Percentiles rank a stretch among this genome's conserved stretches.
These are phyloP conservation scores for Apamea sordens DNA, from an alignment of 2,888 invertebrate species.

Conservation along the genomic window DNA sequence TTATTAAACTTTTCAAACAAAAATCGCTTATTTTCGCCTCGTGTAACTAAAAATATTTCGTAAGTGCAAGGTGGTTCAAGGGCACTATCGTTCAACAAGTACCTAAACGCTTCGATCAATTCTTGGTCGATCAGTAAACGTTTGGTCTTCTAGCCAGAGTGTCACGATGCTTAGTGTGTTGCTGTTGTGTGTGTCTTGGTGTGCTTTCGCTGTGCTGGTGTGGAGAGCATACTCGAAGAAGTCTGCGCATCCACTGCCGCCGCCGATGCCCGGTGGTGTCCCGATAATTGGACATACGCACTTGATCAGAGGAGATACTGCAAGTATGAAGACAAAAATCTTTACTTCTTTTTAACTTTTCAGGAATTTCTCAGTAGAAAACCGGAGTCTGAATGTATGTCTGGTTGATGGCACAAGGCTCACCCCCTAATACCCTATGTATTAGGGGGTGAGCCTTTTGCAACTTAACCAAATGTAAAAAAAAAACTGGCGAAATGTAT, in stretches of 20 bases:
- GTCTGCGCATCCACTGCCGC: conserved; percentile 32
- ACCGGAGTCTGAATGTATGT: neutral
- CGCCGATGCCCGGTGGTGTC: conserved; percentile 34
- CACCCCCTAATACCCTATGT: neutral
- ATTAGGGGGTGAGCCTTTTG: no score
- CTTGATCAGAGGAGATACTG: conserved; percentile 40
- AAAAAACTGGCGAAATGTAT: neutral
- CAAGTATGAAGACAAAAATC: conserved; percentile 33
- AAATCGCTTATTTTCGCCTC: neutral
- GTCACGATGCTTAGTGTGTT: conserved; percentile 43
- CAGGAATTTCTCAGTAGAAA: neutral
- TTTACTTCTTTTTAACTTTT: neutral
- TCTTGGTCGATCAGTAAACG: neutral
- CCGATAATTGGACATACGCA: conserved; percentile 47
- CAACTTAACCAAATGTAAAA: neutral
- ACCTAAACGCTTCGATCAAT: neutral
- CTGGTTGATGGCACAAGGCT: neutral
- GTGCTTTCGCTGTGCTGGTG: neutral
- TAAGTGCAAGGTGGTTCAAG: neutral
- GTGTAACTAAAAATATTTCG: neutral
- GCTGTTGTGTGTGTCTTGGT: conserved; percentile 40
- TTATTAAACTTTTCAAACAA: neutral
- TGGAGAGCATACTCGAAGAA: conserved; percentile 29
- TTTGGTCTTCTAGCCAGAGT: neutral
- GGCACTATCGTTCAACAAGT: neutral